Conservation (phyloP, 2,888 invertebrate genomes). For the Catocala sponsa region DNA sequence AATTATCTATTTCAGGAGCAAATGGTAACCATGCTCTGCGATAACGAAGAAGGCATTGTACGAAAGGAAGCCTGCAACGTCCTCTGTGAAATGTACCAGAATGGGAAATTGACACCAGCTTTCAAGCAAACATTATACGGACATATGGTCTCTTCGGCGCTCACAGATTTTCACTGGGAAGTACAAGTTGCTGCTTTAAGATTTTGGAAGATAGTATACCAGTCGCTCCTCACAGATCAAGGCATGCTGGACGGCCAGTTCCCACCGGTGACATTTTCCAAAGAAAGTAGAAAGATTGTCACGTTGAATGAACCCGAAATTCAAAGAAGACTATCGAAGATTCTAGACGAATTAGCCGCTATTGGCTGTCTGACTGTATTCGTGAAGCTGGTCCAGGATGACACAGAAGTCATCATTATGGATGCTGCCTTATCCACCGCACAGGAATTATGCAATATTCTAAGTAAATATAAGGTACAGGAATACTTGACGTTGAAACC, state of each 20-base stretch:
- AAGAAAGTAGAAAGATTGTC: constrained; percentile 93
- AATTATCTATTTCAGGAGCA: constrained; percentile 72
- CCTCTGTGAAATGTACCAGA: constrained; percentile 90
- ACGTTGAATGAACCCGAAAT: constrained; percentile 91
- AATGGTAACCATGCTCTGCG: constrained; percentile 87
- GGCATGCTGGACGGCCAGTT: constrained; percentile 95
- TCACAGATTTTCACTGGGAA: constrained; percentile 94
- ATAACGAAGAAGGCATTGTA: constrained; percentile 93
- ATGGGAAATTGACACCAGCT: constrained; percentile 87
- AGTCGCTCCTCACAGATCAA: constrained; percentile 90
- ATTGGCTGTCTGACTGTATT: constrained; percentile 92
- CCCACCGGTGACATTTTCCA: constrained; percentile 93
- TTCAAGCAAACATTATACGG: constrained; percentile 88
- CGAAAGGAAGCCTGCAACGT: constrained; percentile 91
- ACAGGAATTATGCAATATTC: constrained; percentile 82
- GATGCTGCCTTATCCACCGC: constrained; percentile 88
- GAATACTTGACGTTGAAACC: constrained; percentile 63
- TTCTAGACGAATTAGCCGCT: constrained; percentile 90
- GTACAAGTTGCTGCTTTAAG: constrained; percentile 91
- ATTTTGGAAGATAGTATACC: constrained; percentile 92
- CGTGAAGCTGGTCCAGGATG: constrained; percentile 90
- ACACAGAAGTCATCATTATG: constrained; percentile 91
- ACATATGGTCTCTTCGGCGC: constrained; percentile 90
- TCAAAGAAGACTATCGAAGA: constrained; percentile 89
- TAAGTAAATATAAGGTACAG: constrained; percentile 87